Base-by-base conservation (phyloP, 2,888 invertebrate genomes). In the Helicoverpa assulta region DNA sequence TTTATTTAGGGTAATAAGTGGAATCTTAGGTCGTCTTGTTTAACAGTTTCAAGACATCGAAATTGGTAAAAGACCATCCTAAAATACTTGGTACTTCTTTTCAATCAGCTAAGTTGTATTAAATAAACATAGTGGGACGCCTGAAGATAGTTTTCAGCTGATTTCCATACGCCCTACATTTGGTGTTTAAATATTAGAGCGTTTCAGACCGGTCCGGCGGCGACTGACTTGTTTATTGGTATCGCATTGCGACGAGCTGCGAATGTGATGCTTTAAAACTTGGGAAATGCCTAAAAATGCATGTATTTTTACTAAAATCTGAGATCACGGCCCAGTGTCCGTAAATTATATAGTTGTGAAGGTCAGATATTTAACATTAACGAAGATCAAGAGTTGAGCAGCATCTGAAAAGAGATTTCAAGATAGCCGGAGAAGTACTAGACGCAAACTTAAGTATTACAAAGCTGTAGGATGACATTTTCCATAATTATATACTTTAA, bases 221-320 rank as follows among this genome's bases (percentile, higher is more conserved):
- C 68, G 19, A 33, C 19, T 19, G 68, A 55, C 68, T 67, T 33
- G 43, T 72, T 75, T 75, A 72, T 67, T 75, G 59, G 51, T 75
- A 67, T 67, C 54, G 58, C 75, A 68, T 14, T 75, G 75, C 68
- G 57, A 54, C 26, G 7, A 18, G 12, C 1, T 19, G 1, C n/a
- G 3, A 40, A 1, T 21, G 50, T 57, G 37, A 16, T 5, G 26
- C n/a, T 62, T n/a, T 70, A 18, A 14, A 52, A 52, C 14, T 72
- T 40, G 29, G 12, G 33, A 43, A 6, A 5, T 16, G 55, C 29
- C 10, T 26, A 43, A 43, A 43, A 43, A 14, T 26, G 2, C 4
- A 26, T 26, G 26, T 26, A 26, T 26, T 26, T 26, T 26, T 4
- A 26, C 26, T 26, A n/a, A n/a, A n/a, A n/a, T n/a, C n/a, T n/a